Base-by-base conservation (phyloP, 2,888 invertebrate species). In the Toxonevra muliebris region DNA sequence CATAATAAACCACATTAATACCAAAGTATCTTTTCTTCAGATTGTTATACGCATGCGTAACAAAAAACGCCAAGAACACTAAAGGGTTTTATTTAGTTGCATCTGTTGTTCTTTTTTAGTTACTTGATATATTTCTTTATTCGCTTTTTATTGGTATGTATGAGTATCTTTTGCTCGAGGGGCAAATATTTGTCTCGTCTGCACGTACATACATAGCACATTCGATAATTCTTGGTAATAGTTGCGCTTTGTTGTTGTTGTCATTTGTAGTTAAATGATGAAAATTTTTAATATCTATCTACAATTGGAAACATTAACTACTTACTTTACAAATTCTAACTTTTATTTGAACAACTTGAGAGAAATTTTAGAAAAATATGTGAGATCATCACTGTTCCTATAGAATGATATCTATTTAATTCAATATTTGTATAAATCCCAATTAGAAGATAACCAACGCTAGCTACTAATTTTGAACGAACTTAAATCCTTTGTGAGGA, bases 1-100 rank as follows among this genome's bases (percentile, higher is more conserved):
- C 80, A 76, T 77, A 71, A 78, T 80, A 74, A 79, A 78, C 78
- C 77, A 78, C 77, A 80, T 80, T 80, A 80, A 75, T 79, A 78
- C 74, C 71, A 74, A 69, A 69, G 72, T 68, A 66, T 68, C 70
- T 69, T 40, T 66, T 65, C 52, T 66, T 62, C 65, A 68, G 64
- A 52, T 66, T 30, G 40, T 57, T 50, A 54, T 61, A 48, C 53
- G 42, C 61, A 61, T 45, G 15, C 19, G 54, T 50, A 15, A 41
- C 48, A 61, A 54, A 53, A 30, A 19, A 53, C 17, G 13, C n/a
- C 20, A 15, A 20, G 0, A 12, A 1, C 41, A 13, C 52, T 50
- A 53, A 63, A 63, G 63, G 55, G 63, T 50, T 57, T 57, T 63
- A 48, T 63, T 30, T 57, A n/a, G 41, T 19, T 50, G 59, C 65